Evolutionary conservation across 2,113 vertebrate genomes (phyloP).

Genomic region (Riparia riparia): DNA sequence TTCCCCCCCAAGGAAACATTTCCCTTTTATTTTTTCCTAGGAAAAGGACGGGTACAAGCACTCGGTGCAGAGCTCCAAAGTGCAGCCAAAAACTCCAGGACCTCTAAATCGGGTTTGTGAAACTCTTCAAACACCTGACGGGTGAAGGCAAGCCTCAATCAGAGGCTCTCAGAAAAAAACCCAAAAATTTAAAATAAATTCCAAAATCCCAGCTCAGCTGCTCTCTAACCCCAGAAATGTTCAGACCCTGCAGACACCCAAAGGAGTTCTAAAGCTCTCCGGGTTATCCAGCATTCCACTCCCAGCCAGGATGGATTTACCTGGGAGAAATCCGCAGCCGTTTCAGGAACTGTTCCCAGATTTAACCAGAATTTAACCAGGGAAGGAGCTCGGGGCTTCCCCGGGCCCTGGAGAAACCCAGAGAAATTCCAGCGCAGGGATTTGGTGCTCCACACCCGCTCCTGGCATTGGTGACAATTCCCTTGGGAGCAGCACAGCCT

Average conservation of each 20-base stretch:
- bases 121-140: not conserved
- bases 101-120: not conserved
- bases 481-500: not conserved
- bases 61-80: not conserved
- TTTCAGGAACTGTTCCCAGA: not conserved
- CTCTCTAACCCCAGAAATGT: not conserved
- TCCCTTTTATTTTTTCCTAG: not conserved
- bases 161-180: not conserved
- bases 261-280: not conserved
- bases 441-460: rapidly evolving
- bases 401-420: rapidly evolving
- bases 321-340: not conserved
- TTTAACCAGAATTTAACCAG: rapidly evolving
- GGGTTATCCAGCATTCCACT: not conserved
- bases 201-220: not conserved
- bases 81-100: not conserved
- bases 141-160: not conserved
- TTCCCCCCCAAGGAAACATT: not conserved
- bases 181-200: too few species aligned
- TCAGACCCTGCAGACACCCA: not conserved
- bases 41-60: rapidly evolving
- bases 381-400: not conserved
- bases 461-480: rapidly evolving
- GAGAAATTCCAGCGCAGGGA: rapidly evolving
- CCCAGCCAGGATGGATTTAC: not conserved